Conservation (phyloP, 2,797 vertebrate genomes). For the Oreortyx pictus region DNA sequence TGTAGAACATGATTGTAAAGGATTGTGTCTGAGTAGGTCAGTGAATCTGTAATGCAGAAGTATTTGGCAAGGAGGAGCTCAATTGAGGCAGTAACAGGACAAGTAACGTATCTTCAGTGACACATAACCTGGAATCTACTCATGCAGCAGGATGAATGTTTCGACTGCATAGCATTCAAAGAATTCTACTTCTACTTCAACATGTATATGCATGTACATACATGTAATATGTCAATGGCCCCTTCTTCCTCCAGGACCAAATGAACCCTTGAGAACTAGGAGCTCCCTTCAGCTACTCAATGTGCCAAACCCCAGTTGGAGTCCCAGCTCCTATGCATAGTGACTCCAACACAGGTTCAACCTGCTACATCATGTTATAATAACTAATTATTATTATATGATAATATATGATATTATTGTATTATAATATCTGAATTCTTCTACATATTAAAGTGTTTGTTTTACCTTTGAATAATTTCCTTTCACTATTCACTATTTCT, state of each 20-base stretch:
- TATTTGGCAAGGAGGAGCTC: background rate
- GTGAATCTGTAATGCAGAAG: background rate
- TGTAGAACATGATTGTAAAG: background rate
- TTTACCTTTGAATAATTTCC: background rate
- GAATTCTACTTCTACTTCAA: background rate
- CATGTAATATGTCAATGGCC: accelerated
- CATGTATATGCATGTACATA: too few species aligned
- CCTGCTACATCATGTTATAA: background rate
- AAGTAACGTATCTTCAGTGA: background rate
- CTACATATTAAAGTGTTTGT: background rate
- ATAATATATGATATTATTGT: too few species aligned
- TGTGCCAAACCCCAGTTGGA: accelerated
- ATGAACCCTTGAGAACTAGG: accelerated
- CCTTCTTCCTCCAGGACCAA: accelerated
- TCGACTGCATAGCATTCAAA: background rate
- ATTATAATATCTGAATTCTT: background rate
- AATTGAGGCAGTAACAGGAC: background rate
- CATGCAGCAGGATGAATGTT: background rate
- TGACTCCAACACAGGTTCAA: accelerated
- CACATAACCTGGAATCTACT: background rate
- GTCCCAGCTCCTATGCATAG: background rate
- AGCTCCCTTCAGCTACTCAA: accelerated
- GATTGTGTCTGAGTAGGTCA: background rate
- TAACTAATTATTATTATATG: too few species aligned
- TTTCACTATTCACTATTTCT: background rate